These are phyloP conservation scores for Diorhabda elongata DNA, from an alignment of 1,140 invertebrate species.

Conservation along the genomic window DNA sequence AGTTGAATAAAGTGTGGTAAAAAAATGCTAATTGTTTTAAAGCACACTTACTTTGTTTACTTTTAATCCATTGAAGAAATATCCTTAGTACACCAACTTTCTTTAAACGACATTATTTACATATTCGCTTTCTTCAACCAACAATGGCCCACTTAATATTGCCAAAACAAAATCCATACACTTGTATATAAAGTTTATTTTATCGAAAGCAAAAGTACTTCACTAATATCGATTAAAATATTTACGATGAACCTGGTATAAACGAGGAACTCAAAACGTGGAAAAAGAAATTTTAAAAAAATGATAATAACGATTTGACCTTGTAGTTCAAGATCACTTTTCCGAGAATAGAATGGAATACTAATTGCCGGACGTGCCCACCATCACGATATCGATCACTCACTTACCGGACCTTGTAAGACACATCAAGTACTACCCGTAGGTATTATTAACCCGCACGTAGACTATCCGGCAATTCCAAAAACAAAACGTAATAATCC, in stretches of 20 bases:
- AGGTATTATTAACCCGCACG: not conserved
- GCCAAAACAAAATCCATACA: no score
- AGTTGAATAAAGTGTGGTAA: no score
- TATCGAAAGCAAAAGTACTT: not conserved
- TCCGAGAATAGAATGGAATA: not conserved
- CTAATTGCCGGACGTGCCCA: not conserved
- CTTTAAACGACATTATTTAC: not conserved
- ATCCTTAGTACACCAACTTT: not conserved
- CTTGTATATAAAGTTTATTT: not conserved
- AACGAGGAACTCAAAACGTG: not conserved
- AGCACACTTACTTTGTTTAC: not conserved
- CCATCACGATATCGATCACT: not conserved
- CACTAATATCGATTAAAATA: no score
- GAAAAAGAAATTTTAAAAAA: not conserved
- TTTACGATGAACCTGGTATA: not conserved
- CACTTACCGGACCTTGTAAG: not conserved
- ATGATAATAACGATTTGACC: not conserved
- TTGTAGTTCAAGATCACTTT: not conserved
- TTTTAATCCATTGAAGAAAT: not conserved
- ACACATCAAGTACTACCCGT: not conserved
- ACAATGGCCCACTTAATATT: not conserved
- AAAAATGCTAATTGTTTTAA: no score
- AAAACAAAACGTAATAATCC: no score
- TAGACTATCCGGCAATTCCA: not conserved
- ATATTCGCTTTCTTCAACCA: not conserved